Conservation (phyloP, 2,797 vertebrate genomes). For the Bradypodion ventrale region DNA sequence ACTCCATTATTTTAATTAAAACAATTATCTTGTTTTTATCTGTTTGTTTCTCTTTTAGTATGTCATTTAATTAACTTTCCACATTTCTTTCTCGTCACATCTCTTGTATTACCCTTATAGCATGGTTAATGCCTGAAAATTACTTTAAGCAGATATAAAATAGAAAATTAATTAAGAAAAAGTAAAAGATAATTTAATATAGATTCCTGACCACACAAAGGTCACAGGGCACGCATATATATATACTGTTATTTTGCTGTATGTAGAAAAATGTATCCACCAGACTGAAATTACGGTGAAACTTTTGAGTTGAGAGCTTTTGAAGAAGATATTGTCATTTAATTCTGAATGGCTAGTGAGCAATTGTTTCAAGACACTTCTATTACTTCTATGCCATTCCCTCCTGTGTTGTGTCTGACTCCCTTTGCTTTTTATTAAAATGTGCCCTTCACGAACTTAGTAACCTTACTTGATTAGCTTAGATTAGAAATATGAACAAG, state of each 20-base stretch:
- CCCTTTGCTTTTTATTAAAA: conserved; percentile 43
- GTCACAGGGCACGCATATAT: too few relatives aligned
- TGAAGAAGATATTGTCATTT: conserved; percentile 3
- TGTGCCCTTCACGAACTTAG: conserved; percentile 23
- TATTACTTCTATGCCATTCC: background rate
- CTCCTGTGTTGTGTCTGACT: conserved; percentile 15
- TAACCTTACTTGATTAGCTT: conserved; percentile 16
- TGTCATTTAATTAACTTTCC: conserved; percentile 22
- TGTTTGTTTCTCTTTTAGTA: conserved; percentile 21
- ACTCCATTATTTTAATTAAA: conserved; percentile 48
- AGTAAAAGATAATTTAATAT: conserved; percentile 10
- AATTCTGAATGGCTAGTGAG: conserved; percentile 35
- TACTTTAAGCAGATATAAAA: conserved; percentile 14
- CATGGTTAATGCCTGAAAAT: conserved; percentile 17
- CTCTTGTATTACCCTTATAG: fast-evolving
- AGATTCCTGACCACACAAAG: conserved; percentile 7
- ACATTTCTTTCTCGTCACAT: conserved; percentile 23
- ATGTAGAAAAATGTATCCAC: background rate
- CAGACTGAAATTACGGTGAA: conserved; percentile 7
- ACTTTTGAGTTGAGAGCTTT: background rate
- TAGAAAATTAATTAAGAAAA: conserved; percentile 35
- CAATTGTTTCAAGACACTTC: background rate
- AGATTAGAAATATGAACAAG: conserved; percentile 42
- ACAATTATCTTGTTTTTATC: conserved; percentile 21
- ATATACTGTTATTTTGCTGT: conserved; percentile 20